phyloP scores from a whole-genome alignment of 2,113 vertebrate species.

The Ammospiza caudacuta region DNA sequence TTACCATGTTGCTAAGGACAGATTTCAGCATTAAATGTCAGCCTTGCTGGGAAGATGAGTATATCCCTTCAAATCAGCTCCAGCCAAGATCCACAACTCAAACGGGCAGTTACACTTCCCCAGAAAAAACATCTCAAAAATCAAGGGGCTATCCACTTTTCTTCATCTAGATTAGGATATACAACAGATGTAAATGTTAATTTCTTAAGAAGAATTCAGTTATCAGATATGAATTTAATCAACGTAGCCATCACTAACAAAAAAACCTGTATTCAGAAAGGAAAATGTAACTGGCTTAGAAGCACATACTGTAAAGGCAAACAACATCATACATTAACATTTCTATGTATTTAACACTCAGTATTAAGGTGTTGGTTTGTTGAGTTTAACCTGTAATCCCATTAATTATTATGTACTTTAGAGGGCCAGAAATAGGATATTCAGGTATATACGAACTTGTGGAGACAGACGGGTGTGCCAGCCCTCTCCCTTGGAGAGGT shows the following conservation, averaged over 20 bases:
- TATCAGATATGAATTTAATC: neutral
- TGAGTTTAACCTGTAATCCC: neutral
- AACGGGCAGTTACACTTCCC: neutral
- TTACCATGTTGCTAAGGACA: neutral
- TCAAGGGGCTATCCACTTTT: neutral
- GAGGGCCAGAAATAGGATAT: neutral
- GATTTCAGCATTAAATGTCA: neutral
- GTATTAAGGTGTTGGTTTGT: neutral
- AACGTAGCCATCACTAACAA: neutral
- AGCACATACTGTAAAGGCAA: neutral
- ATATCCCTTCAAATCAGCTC: neutral
- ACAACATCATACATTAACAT: neutral
- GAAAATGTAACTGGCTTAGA: neutral
- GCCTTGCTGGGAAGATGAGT: neutral
- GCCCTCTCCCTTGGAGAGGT: too few species aligned
- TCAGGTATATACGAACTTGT: neutral
- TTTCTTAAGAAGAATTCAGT: neutral
- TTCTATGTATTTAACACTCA: neutral
- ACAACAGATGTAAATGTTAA: neutral
- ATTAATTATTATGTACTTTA: neutral
- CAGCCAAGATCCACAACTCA: neutral
- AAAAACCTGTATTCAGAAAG: neutral
- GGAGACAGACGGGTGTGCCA: too few species aligned
- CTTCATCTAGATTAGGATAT: neutral
- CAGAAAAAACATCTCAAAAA: neutral